Base-by-base conservation (phyloP, 1,140 invertebrate species). In the Rhynchophorus ferrugineus region DNA sequence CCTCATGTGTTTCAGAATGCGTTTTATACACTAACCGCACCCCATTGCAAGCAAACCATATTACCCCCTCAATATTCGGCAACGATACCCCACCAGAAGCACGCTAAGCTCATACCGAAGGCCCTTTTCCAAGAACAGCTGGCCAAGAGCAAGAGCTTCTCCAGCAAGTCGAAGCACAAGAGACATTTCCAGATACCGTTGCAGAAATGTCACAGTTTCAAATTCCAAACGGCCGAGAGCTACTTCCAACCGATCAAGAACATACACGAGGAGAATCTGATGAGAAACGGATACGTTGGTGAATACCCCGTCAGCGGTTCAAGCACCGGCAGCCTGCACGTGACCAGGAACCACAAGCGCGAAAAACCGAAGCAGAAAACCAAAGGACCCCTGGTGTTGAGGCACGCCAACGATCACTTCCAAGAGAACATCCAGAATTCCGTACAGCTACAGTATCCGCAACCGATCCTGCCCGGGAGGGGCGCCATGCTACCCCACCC, bases 141-240 rank as follows among this genome's bases (percentile, higher is more conserved):
- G 16, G 50, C 58, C 16, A 69, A 69, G 49, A 68, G 65, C 58
- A 68, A 69, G 61, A 65, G 64, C 16, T 69, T 68, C 58, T 66
- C 67, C 34, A 61, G 54, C 35, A 66, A 66, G 36, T 52, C 58
- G 24, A 75, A 76, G 65, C 71, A 72, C 57, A 75, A 73, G 67
- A 76, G 76, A 61, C 76, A 78, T 51, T 77, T 78, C 49, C 76
- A 79, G 64, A 72, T 80, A 57, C 80, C 79, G 0, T 59, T 83
- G 18, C 80, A 81, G 63, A 83, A 83, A 66, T 78, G 80, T 67
- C 79, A 82, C 66, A 82, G 78, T 62, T 82, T 81, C 61, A 80
- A 82, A 58, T 83, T 81, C 53, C 79, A 82, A 73, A 79, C 75
- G 34, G 75, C 75, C 61, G 70, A 77, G 47, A 67, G 64, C 39